Evolutionary conservation across 2,797 vertebrate genomes (phyloP).

Genomic region (Peromyscus eremicus): DNA sequence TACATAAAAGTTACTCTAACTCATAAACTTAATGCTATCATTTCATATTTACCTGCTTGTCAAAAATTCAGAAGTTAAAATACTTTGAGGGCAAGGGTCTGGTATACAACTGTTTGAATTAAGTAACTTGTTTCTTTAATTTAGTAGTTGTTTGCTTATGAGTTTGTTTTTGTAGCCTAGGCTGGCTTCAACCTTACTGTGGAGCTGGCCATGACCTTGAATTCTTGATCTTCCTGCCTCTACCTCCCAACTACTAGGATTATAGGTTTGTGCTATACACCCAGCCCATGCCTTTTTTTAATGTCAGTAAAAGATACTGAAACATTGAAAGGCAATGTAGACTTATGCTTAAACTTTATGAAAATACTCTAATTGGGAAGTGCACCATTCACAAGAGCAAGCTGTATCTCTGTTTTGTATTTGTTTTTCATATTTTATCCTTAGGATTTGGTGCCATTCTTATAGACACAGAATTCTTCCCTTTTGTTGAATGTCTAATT

Average conservation of each 20-base stretch:
- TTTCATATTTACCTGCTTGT: background rate
- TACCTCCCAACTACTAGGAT: background rate
- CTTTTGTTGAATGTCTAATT: slow-evolving; percentile 22
- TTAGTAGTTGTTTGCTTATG: slow-evolving; percentile 13
- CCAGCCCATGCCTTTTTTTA: background rate
- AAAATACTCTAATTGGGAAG: slow-evolving; percentile 24
- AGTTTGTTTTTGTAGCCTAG: background rate
- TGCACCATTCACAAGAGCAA: background rate
- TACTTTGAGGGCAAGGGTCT: background rate
- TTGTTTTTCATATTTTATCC: background rate
- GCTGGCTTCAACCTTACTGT: background rate
- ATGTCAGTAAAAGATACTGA: slow-evolving; percentile 23
- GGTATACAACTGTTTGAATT: background rate
- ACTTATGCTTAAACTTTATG: slow-evolving; percentile 43
- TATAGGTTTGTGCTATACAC: background rate
- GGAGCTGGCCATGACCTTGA: background rate
- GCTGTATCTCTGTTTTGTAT: background rate
- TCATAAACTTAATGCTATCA: background rate
- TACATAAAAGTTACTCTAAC: background rate
- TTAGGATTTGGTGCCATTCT: background rate
- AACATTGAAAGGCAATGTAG: slow-evolving; percentile 41
- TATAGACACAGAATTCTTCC: background rate
- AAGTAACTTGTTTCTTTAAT: background rate
- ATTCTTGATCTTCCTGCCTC: background rate
- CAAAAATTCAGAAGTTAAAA: slow-evolving; percentile 34